Base-by-base conservation (phyloP, 2,888 invertebrate species). In the Microchrysa polita region DNA sequence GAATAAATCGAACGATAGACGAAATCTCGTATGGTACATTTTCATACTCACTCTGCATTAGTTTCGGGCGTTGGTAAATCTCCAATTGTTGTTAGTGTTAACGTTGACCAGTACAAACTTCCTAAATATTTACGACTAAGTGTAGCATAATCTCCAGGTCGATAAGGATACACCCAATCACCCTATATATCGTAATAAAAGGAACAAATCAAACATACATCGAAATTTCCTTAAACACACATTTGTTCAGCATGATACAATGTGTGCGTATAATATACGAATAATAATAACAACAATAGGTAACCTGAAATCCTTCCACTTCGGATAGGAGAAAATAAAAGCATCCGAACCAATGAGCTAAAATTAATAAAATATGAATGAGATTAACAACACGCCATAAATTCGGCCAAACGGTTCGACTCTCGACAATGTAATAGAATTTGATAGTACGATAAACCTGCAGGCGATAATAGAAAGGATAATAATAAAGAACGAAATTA, bases 261-360 rank as follows among this genome's bases (percentile, higher is more conserved):
- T 48, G 9, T 65, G 2, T n/a, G 23, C 4, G 27, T 5, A 34
- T 34, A 34, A 34, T 34, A 1, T n/a, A 53, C 4, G 27, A 34
- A 34, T 34, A 34, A 34, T 34, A 34, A 34, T 34, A 34, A 34
- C 7, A 34, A 34, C 7, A 34, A 34, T 34, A 34, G 27, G 27
- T 34, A 75, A 91, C 91, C 88, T 91, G 90, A 84, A 95, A 95
- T 20, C 92, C 93, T 84, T 96, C 95, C 74, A 93, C 93, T 83
- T 97, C 95, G 5, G 96, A 96, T 73, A 97, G 89, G 81, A 97
- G 87, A 86, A 93, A 97, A 88, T 97, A 97, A 88, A 97, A 97
- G 85, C 97, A 97, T 73, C 97, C 97, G 84, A 97, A 97, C 97
- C 97, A 97, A 84, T 97, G 97, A 67, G 97, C 96, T 80, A 97